A percentile compares a stretch with the other conserved stretches of the same genome.
Evolutionary conservation across 2,888 invertebrate genomes (phyloP).

Genomic region (Leptura quadrifasciata): DNA sequence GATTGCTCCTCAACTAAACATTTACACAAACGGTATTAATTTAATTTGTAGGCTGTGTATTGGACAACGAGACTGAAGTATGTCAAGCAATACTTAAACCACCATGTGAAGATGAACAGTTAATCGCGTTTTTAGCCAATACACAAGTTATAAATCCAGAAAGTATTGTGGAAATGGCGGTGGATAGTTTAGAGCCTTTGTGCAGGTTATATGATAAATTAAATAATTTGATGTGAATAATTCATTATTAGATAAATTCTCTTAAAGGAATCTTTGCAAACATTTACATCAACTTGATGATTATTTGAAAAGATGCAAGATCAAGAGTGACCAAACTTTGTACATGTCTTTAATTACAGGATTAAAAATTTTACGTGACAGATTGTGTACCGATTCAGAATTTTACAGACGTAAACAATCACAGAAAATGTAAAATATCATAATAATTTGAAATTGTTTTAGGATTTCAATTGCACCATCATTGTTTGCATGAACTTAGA

Average conservation of each 20-base stretch:
- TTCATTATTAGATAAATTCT: constrained; percentile 17
- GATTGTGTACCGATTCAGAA: constrained; percentile 69
- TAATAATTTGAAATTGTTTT: constrained; percentile 28
- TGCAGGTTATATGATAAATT: constrained; percentile 66
- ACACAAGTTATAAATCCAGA: constrained; percentile 76
- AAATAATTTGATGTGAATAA: background rate
- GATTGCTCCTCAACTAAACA: background rate
- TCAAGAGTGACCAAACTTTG: constrained; percentile 71
- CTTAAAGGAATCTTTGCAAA: constrained; percentile 66
- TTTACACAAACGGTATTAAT: background rate
- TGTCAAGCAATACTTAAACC: constrained; percentile 8
- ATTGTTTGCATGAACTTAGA: constrained; percentile 70
- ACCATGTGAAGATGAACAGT: constrained; percentile 70
- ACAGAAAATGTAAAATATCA: background rate
- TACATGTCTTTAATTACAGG: constrained; percentile 74
- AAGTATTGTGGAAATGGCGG: constrained; percentile 73
- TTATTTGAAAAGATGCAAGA: constrained; percentile 71
- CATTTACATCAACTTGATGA: constrained; percentile 71
- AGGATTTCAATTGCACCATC: constrained; percentile 58
- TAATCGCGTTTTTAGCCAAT: constrained; percentile 75
- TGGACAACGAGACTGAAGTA: background rate
- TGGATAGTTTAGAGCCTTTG: constrained; percentile 69
- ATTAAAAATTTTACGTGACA: constrained; percentile 71
- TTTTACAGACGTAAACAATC: constrained; percentile 52
- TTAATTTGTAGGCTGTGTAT: constrained; percentile 20